Conservation (phyloP, 2,797 vertebrate species). For the Eurystomus glaucurus region DNA sequence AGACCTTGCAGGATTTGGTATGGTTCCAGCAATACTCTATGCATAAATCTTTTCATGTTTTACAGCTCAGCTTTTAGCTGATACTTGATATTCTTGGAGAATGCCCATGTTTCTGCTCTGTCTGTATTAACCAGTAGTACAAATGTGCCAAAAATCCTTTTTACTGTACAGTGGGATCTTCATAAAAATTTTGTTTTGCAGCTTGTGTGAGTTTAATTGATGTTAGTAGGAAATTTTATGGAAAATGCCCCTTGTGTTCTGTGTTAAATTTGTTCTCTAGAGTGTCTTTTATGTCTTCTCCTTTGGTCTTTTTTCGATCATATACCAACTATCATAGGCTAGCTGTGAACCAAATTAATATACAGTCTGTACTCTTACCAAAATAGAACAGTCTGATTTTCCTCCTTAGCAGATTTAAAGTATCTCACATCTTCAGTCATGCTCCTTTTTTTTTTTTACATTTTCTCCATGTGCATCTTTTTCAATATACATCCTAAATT, state of each 20-base stretch:
- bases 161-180: neutral
- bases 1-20: constrained; percentile 25
- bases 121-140: constrained; percentile 12
- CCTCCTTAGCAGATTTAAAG: neutral
- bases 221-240: neutral
- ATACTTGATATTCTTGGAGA: constrained; percentile 64
- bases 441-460: neutral
- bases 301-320: neutral
- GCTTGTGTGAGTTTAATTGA: constrained; percentile 19
- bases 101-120: constrained; percentile 20
- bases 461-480: neutral
- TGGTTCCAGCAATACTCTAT: constrained; percentile 19
- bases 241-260: neutral
- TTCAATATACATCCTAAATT: neutral
- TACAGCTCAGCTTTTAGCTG: constrained; percentile 64
- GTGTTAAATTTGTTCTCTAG: neutral
- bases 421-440: neutral
- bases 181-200: neutral
- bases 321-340: neutral
- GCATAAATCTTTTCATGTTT: constrained; percentile 67
- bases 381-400: neutral
- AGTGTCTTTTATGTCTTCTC: neutral
- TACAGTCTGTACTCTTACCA: neutral
- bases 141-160: constrained; percentile 63
- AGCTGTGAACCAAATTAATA: neutral